Base-by-base conservation (phyloP, 2,113 vertebrate genomes). In the Thamnaconus septentrionalis region DNA sequence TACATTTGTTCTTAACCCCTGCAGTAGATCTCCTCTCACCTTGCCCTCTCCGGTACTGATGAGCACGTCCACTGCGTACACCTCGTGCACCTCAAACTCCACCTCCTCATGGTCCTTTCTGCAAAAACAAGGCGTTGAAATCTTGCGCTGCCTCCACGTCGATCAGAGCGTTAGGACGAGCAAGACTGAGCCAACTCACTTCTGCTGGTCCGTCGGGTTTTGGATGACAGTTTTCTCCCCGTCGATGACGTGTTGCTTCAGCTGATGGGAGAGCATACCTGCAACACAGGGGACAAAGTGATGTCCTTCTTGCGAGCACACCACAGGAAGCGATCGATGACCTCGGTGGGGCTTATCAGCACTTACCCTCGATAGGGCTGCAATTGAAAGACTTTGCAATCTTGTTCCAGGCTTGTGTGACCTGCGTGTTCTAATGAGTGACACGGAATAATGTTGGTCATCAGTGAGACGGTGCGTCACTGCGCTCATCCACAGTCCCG, bases 101-200 rank as follows among this genome's bases (percentile, higher is more conserved):
- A 95, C 95, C 76, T 98, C 98, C 90, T 99, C 96, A 3, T 99
- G 97, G 93, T 98, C 97, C 89, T 98, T 99, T 91, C 97, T 98
- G 11, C 64, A 73, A 48, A 59, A 6, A 64, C 12, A 74, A 54
- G 69, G 12, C 0, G 4, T 41, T 3, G 49, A 8, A 5, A 4
- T 64, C 8, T 76, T 56, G 5, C 3, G 49, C 59, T 11, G 46
- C 49, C 18, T 44, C 48, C 0, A 50, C 49, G 8, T 55, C 48
- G 8, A 49, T 53, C 11, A 43, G 1, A 18, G 41, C 4, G 3
- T 7, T 11, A 40, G 4, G 8, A 11, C 41, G 40, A 11, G 42
- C 1, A 50, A 10, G 10, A 51, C 3, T 44, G 51, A 55, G 1
- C 31, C 4, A 59, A 78, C 92, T 87, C 79, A 98, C 95, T 92